Evolutionary conservation across 2,113 vertebrate genomes (phyloP).

Genomic region (Theristicus caerulescens): DNA sequence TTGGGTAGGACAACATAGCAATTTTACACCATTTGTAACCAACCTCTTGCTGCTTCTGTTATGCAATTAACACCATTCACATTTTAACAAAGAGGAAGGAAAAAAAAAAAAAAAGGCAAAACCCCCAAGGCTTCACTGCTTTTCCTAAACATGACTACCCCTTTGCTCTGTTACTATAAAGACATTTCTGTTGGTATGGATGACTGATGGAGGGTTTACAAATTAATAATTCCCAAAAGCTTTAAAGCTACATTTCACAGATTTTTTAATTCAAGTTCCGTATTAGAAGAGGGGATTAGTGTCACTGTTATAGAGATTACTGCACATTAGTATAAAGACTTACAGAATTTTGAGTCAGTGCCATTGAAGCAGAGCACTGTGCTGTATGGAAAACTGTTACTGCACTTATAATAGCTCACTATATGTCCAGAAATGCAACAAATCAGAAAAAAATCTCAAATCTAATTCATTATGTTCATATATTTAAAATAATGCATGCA

Average conservation of each 20-base stretch:
- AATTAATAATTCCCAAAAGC: neutral
- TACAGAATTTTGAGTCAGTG: neutral
- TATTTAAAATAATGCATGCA: neutral
- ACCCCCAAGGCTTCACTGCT: neutral
- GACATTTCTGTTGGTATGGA: neutral
- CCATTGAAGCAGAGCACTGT: neutral
- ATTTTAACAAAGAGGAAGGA: neutral
- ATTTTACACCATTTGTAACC: neutral
- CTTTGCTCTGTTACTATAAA: neutral
- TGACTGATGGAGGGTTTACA: neutral
- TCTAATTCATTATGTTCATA: neutral
- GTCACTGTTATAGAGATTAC: neutral
- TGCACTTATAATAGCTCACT: constrained; percentile 7
- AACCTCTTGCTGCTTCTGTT: neutral
- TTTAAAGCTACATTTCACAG: neutral
- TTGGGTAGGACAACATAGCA: neutral
- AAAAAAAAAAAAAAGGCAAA: neutral
- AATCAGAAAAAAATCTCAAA: neutral
- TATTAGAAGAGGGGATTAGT: constrained; percentile 12
- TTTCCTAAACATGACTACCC: neutral
- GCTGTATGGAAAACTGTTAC: neutral
- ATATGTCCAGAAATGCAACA: constrained; percentile 13
- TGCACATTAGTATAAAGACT: neutral
- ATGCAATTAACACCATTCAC: neutral
- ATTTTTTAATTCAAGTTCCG: neutral